phyloP scores from a whole-genome alignment of 2,113 vertebrate genomes.

The Butastur rufipennis region DNA sequence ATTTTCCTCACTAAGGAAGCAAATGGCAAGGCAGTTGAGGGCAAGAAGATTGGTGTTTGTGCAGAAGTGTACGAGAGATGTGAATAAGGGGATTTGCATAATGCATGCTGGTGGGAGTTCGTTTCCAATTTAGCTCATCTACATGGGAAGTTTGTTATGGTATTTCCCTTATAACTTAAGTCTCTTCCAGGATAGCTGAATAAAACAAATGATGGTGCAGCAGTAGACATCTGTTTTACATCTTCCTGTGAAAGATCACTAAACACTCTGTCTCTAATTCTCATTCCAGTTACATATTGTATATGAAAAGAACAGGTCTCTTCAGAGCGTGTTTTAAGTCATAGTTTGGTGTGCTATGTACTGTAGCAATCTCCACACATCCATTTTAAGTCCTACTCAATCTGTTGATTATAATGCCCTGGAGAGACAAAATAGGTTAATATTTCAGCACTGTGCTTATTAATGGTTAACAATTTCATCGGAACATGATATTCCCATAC shows the following conservation, averaged over 20 bases:
- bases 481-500: neutral
- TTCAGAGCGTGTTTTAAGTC: neutral
- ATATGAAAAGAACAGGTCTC: neutral
- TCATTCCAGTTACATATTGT: neutral
- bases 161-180: neutral
- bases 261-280: neutral
- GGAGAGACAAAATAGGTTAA: conserved; percentile 26
- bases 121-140: neutral
- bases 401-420: neutral
- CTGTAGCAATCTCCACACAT: neutral
- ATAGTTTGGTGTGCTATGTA: neutral
- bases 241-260: neutral
- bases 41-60: neutral
- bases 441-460: conserved; percentile 26
- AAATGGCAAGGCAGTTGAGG: neutral
- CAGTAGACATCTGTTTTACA: neutral
- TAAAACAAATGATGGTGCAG: neutral
- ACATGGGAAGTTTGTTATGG: neutral
- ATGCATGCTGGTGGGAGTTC: neutral
- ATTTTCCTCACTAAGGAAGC: neutral
- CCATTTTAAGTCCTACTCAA: neutral
- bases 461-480: conserved; percentile 9
- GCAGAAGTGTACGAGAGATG: neutral
- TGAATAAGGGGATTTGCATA: neutral
- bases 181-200: neutral